phyloP scores from a whole-genome alignment of 2,888 invertebrate species.

The Choreutis nemorana region DNA sequence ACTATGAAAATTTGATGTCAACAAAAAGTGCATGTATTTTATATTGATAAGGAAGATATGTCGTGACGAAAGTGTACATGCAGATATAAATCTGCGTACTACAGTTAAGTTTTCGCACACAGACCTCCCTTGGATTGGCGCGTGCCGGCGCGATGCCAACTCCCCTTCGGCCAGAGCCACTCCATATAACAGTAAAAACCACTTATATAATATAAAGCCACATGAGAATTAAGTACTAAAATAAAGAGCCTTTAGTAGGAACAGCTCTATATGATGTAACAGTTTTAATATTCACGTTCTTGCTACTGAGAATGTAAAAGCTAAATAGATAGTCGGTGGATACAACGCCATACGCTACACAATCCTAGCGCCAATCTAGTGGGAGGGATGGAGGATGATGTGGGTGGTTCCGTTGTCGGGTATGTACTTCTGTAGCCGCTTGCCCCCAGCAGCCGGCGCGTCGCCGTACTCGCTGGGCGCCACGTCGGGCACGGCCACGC shows the following conservation, averaged over 20 bases:
- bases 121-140: conserved; percentile 58
- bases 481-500: conserved; percentile 89
- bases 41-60: no score
- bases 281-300: not conserved
- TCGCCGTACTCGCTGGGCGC: conserved; percentile 89
- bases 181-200: conserved; percentile 54
- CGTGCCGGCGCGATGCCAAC: conserved; percentile 47
- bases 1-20: no score
- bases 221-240: no score
- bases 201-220: no score
- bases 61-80: no score
- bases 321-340: no score
- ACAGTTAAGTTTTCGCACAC: conserved; percentile 44
- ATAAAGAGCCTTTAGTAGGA: no score
- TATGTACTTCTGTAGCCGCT: conserved; percentile 11
- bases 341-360: not conserved
- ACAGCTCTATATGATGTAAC: no score
- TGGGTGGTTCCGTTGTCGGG: conserved; percentile 2
- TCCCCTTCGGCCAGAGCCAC: conserved; percentile 47
- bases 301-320: no score
- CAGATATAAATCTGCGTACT: conserved; percentile 13
- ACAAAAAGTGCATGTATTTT: no score
- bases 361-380: not conserved
- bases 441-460: conserved; percentile 70
- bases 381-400: conserved; percentile 2